phyloP scores from a whole-genome alignment of 2,888 invertebrate genomes.

The Heteromyza rotundicornis region DNA sequence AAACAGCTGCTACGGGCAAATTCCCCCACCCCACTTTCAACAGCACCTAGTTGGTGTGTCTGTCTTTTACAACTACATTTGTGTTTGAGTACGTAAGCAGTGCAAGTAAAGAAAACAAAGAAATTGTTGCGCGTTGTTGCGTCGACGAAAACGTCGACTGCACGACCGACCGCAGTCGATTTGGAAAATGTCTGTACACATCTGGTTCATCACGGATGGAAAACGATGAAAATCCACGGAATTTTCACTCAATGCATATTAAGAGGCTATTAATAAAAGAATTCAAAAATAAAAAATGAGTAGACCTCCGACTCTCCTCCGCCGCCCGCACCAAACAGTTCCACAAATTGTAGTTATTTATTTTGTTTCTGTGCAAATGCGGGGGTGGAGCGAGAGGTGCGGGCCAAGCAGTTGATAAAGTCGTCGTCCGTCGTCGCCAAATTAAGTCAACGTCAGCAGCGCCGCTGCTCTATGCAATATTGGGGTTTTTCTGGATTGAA shows the following conservation, averaged over 20 bases:
- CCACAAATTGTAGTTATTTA: too few relatives aligned
- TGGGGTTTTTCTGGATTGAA: too few relatives aligned
- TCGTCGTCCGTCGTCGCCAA: too few relatives aligned
- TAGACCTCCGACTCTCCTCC: neutral
- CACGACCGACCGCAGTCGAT: neutral
- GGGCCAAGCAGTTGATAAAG: too few relatives aligned
- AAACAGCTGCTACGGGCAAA: neutral
- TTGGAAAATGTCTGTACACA: neutral
- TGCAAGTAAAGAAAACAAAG: conserved; percentile 6
- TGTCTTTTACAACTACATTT: neutral
- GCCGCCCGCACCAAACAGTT: too few relatives aligned
- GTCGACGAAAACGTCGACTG: neutral
- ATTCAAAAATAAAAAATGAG: conserved; percentile 7
- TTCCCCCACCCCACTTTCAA: neutral
- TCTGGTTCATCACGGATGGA: neutral
- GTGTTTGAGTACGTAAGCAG: conserved; percentile 28
- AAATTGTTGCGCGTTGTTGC: neutral
- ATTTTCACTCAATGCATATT: neutral
- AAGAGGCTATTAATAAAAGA: neutral
- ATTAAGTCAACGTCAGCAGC: too few relatives aligned
- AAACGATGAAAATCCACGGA: neutral
- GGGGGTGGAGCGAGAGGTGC: too few relatives aligned
- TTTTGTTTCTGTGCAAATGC: too few relatives aligned
- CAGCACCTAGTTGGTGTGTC: neutral
- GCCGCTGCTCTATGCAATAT: too few relatives aligned